A percentile compares a stretch with the other conserved stretches of the same genome.
phyloP scores from a whole-genome alignment of 92 coral and sea anemone genomes.

The Phenganax stokvisi region DNA sequence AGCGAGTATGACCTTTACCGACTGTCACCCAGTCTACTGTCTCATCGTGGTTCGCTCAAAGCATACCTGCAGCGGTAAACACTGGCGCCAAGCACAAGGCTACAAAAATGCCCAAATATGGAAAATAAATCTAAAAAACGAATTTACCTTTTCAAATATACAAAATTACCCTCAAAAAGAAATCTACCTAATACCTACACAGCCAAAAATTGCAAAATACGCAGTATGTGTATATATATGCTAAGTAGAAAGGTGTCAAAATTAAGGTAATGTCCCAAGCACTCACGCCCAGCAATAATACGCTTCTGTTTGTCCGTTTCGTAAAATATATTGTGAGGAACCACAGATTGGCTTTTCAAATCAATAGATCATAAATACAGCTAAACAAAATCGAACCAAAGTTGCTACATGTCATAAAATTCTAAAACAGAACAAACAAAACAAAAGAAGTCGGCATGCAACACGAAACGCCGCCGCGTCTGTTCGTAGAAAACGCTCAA shows the following conservation, averaged over 20 bases:
- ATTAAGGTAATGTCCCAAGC: not conserved
- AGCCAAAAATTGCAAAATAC: not conserved
- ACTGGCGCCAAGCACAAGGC: not conserved
- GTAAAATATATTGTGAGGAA: not conserved
- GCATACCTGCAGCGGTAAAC: too few species aligned
- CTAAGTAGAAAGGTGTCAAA: not conserved
- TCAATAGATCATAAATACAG: not conserved
- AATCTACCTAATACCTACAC: too few species aligned
- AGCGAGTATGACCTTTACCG: too few species aligned
- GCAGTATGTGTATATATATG: not conserved
- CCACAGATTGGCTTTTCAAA: not conserved
- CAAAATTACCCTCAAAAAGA: not conserved
- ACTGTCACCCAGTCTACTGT: too few species aligned
- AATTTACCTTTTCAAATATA: not conserved
- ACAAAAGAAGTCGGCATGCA: not conserved
- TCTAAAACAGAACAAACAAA: constrained; percentile 1
- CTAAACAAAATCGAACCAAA: not conserved
- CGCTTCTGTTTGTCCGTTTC: constrained; percentile 9
- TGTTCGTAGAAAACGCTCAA: constrained; percentile 28
- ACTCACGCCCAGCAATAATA: not conserved
- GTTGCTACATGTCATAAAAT: not conserved
- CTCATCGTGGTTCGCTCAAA: too few species aligned
- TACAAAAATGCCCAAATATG: not conserved
- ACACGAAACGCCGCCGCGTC: not conserved
- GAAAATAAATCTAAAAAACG: not conserved